phyloP scores from a whole-genome alignment of 1,140 invertebrate genomes.

The Drosophila parabipectinata region DNA sequence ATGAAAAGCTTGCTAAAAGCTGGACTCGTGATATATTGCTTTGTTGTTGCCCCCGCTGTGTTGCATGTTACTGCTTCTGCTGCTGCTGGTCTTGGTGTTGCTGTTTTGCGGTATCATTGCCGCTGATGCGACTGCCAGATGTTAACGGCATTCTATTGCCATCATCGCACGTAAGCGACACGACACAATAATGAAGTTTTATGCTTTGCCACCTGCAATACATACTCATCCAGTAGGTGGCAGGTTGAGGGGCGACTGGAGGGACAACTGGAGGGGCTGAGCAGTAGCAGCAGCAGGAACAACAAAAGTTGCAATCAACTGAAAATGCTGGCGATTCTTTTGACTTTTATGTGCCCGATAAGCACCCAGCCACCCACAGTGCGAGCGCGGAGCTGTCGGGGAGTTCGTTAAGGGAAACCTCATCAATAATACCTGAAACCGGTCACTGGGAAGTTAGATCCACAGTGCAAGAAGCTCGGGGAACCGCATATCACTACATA shows the following conservation, averaged over 20 bases:
- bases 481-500: constrained; percentile 24
- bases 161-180: constrained; percentile 76
- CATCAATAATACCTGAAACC: constrained; percentile 50
- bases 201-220: constrained; percentile 77
- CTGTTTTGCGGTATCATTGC: constrained; percentile 73
- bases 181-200: constrained; percentile 82
- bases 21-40: constrained; percentile 79
- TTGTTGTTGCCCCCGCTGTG: constrained; percentile 44
- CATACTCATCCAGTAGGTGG: not conserved
- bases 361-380: constrained; percentile 3
- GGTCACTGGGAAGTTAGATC: constrained; percentile 13
- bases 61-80: constrained; percentile 25
- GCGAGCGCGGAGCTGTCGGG: constrained; percentile 41
- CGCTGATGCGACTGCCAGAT: constrained; percentile 52
- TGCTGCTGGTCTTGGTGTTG: constrained; percentile 15
- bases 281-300: constrained; percentile 14
- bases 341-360: constrained; percentile 40
- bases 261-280: not conserved
- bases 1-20: constrained; percentile 82
- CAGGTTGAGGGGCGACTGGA: constrained; percentile 7
- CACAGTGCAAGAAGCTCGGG: constrained; percentile 2
- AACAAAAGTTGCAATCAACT: constrained; percentile 68
- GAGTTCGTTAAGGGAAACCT: constrained; percentile 49
- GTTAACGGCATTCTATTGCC: constrained; percentile 60
- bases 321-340: constrained; percentile 66